Base-by-base conservation (phyloP, 2,797 vertebrate genomes). In the Macrochelys suwanniensis region DNA sequence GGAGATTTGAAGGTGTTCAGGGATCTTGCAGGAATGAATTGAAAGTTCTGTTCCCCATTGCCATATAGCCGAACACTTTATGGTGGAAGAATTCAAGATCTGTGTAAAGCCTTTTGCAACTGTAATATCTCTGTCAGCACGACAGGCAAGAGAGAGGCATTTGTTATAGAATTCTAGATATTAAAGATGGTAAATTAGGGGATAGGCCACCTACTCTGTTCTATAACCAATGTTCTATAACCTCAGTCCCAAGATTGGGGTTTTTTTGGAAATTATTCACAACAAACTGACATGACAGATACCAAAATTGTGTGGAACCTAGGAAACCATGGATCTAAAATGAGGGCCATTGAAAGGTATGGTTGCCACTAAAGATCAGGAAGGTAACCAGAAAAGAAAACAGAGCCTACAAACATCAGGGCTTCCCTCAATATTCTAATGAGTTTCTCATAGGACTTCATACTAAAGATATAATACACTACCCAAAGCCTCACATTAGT, bases 251-350 rank as follows among this genome's bases (percentile, higher is more conserved):
- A 57, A 19, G 13, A n/a, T 51, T 51, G 50, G 16, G 16, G 31
- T 21, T 42, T 56, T 42, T 61, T 2, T 56, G 42, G 15, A 5
- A 5, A 2, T 12, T 3, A 7, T 8, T 54, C 0, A 33, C n/a
- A n/a, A 5, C 1, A 2, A 71, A 6, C 37, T 23, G 13, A 49
- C 3, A 0, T 0, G 51, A 79, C 19, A 7, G 3, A 2, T 17
- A 7, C 2, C 10, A 0, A 3, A 0, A 2, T 16, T 0, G 0
- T 4, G 5, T 0, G 7, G 57, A 76, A 54, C 45, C 0, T 2
- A 21, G 77, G 25, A 23, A 26, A 47, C 45, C 15, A 28, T 77
- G 25, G 0, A 0, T 1, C 45, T 82, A 4, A 6, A 89, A 80
- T 0, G 19, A 9, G 0, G 33, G 56, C 9, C 49, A 65, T 86